A percentile compares a stretch with the other conserved stretches of the same genome.
Evolutionary conservation across 1,140 invertebrate species (phyloP).

Genomic region (Dinoponera quadriceps): DNA sequence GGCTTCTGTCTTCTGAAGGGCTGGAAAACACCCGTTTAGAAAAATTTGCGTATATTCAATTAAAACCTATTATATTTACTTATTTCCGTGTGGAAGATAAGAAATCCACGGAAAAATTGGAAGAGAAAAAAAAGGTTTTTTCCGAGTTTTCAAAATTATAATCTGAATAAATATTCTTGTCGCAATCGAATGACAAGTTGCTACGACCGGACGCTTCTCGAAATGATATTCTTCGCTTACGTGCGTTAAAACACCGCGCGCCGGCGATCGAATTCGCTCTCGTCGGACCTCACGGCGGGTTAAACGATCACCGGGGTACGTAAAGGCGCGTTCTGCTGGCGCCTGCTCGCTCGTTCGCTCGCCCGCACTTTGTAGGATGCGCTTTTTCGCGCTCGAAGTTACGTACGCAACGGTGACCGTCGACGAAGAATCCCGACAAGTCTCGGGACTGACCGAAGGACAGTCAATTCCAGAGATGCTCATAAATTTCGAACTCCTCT

Average conservation of each 20-base stretch:
- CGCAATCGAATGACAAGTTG: not conserved
- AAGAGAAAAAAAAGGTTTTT: too few relatives aligned
- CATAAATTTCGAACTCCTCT: too few relatives aligned
- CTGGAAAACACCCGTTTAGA: too few relatives aligned
- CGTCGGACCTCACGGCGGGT: conserved; percentile 56
- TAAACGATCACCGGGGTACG: conserved; percentile 75
- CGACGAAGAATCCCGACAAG: too few relatives aligned
- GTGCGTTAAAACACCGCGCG: not conserved
- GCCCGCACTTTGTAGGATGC: conserved; percentile 55
- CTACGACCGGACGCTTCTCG: not conserved
- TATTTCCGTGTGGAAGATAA: too few relatives aligned
- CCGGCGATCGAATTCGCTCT: conserved; percentile 48
- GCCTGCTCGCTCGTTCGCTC: conserved; percentile 66
- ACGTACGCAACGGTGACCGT: conserved; percentile 19
- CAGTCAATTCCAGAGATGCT: not conserved
- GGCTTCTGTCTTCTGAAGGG: too few relatives aligned
- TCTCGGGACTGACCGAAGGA: not conserved
- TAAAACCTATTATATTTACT: too few relatives aligned
- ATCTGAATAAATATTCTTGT: too few relatives aligned
- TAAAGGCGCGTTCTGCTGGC: conserved; percentile 77
- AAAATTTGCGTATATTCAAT: too few relatives aligned
- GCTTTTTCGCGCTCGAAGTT: conserved; percentile 63
- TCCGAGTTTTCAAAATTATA: too few relatives aligned
- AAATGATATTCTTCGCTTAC: not conserved
- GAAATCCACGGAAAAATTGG: too few relatives aligned